Conservation (phyloP, 2,797 vertebrate genomes). For the Scolopax rusticola region DNA sequence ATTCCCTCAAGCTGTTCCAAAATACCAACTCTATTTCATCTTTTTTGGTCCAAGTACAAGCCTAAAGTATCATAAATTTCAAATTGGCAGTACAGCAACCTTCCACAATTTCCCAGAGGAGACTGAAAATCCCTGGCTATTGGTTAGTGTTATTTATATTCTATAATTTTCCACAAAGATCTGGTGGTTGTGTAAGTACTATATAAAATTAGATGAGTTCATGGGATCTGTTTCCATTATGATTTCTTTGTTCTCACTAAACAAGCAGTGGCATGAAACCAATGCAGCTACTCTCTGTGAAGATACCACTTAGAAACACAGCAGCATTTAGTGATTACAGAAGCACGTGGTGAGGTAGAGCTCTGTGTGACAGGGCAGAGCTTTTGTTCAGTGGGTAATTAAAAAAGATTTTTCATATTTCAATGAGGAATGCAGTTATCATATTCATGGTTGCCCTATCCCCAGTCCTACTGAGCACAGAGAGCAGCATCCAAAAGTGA, state of each 20-base stretch:
- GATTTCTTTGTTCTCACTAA: background rate
- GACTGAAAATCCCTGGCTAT: background rate
- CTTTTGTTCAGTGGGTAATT: background rate
- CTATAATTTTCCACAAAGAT: constrained; percentile 17
- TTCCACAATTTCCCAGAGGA: background rate
- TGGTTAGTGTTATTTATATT: constrained; percentile 33
- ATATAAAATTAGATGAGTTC: constrained; percentile 8
- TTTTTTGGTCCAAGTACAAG: background rate
- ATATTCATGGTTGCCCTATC: background rate
- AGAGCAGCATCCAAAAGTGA: background rate
- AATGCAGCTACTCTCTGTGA: background rate
- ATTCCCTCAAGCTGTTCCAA: background rate
- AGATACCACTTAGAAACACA: background rate
- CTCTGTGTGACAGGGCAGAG: background rate
- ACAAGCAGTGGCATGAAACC: background rate
- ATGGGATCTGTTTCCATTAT: background rate
- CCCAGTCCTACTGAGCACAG: accelerated
- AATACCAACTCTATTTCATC: constrained; percentile 8
- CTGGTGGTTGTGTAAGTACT: background rate
- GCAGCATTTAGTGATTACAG: accelerated
- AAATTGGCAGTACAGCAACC: background rate
- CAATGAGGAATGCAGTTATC: background rate
- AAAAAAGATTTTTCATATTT: background rate
- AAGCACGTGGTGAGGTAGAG: background rate
- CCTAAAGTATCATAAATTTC: background rate